phyloP scores from a whole-genome alignment of 92 coral and sea anemone species.

The Actinostola sp. region DNA sequence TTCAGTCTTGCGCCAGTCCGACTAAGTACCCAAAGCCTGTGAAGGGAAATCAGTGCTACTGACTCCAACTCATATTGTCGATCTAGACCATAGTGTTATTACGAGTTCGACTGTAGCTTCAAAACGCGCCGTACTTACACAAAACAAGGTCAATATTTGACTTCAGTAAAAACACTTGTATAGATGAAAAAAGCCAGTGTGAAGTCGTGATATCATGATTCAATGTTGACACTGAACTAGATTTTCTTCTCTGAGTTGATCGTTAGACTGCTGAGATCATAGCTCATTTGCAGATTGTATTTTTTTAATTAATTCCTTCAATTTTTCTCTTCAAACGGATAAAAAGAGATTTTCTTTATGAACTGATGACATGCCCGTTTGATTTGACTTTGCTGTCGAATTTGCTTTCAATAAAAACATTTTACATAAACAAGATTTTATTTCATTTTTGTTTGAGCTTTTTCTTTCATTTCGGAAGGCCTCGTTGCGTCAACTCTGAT shows the following conservation, averaged over 20 bases:
- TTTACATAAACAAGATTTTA: not conserved
- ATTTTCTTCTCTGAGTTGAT: too few relatives aligned
- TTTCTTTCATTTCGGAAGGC: conserved; percentile 9
- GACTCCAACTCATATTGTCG: too few relatives aligned
- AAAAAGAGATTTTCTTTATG: not conserved
- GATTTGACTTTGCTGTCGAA: not conserved
- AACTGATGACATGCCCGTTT: not conserved
- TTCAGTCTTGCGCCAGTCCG: too few relatives aligned
- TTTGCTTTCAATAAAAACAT: not conserved
- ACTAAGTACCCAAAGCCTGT: too few relatives aligned
- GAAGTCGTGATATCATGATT: not conserved
- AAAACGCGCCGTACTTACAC: not conserved
- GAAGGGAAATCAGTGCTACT: too few relatives aligned
- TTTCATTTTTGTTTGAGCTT: conserved; percentile 31
- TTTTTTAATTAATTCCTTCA: too few relatives aligned
- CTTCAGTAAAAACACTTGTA: conserved; percentile 1
- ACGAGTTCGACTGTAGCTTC: not conserved
- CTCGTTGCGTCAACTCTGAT: conserved; percentile 2
- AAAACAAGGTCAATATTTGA: not conserved
- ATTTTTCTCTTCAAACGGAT: too few relatives aligned
- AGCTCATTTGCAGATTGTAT: too few relatives aligned
- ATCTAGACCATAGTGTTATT: not conserved
- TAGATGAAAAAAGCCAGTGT: not conserved
- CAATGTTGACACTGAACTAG: not conserved
- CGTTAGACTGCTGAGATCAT: too few relatives aligned